Evolutionary conservation across 2,888 invertebrate species (phyloP), one percentile per base, ranked within the genome.

Genomic region (Hirtodrosophila cameraria): DNA sequence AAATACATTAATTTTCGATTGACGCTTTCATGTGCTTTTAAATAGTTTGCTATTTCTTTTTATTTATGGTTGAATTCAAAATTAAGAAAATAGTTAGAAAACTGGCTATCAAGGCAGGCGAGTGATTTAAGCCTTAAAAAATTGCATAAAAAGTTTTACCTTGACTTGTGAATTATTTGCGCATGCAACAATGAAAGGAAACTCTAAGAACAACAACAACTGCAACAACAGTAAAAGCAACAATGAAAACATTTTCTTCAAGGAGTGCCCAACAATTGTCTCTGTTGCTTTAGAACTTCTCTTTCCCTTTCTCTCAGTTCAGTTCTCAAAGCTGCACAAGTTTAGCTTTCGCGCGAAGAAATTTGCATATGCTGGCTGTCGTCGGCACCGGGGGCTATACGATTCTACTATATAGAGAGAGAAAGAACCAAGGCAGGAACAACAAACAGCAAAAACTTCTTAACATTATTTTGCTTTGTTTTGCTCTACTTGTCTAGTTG

Each of bases 361-460:
- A 80, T 84, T 80, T 80, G 84, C 79, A 80, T 80, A 84, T 80
- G 84, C 84, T 71, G 84, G 63, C 68, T 70, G 70, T 83, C 81
- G 69, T 39, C 72, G 57, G 13, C 25, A 45, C 12, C 18, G 9
- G 36, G 8, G 13, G 38, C 23, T 23, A 23, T 7, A 13, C n/a
- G 9, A 16, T 7, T 11, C 33, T 6, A 13, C 13, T 20, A 7
- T 30, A 1, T 5, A 23, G 23, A 6, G 23, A 8, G 23, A 20
- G 18, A 39, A 13, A n/a, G 16, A 4, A 12, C 28, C 8, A 23
- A n/a, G n/a, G n/a, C 6, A 28, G 15, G 11, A 42, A 42, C 15
- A 48, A 50, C 35, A 43, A 64, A 52, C 15, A 16, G 52, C 63
- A 54, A 67, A 63, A 81, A 70, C 38, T 79, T 80, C 63, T 66